Percentiles rank a stretch among this genome's conserved stretches.
These are phyloP conservation scores for Adela reaumurella DNA, from an alignment of 2,888 invertebrate species.

Conservation along the genomic window DNA sequence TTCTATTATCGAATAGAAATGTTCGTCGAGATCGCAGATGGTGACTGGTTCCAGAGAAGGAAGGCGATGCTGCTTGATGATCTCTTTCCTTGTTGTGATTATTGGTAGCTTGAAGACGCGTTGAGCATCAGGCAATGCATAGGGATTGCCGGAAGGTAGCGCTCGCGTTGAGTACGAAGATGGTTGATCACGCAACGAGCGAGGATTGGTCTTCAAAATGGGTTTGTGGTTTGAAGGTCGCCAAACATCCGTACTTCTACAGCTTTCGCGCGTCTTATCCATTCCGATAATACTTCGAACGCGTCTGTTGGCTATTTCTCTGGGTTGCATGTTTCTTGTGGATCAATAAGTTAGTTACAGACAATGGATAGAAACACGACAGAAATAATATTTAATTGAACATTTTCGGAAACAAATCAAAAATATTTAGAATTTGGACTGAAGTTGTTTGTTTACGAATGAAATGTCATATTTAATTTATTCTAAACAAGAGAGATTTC, in stretches of 20 bases:
- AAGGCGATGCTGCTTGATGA: background rate
- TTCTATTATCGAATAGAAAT: slow-evolving; percentile 20
- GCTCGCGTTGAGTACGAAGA: background rate
- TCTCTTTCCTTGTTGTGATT: background rate
- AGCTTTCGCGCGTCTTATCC: background rate
- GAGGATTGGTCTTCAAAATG: background rate
- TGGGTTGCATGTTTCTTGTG: too few species aligned
- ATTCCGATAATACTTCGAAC: background rate
- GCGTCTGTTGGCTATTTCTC: too few species aligned
- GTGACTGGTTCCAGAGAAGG: slow-evolving; percentile 13
- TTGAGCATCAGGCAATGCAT: background rate
- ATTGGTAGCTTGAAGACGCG: background rate
- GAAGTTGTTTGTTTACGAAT: too few species aligned
- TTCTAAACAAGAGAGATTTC: too few species aligned
- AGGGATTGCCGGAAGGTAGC: background rate
- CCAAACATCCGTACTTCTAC: background rate
- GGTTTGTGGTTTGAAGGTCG: background rate
- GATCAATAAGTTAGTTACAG: too few species aligned
- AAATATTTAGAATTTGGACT: too few species aligned
- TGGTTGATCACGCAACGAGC: background rate
- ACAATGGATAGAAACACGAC: too few species aligned
- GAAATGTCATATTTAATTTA: too few species aligned
- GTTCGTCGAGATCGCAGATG: slow-evolving; percentile 19
- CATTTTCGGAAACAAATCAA: too few species aligned
- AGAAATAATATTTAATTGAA: too few species aligned